Evolutionary conservation across 2,113 vertebrate genomes (phyloP), one percentile per base, ranked within the genome.

Genomic region (Oenanthe oenanthe): DNA sequence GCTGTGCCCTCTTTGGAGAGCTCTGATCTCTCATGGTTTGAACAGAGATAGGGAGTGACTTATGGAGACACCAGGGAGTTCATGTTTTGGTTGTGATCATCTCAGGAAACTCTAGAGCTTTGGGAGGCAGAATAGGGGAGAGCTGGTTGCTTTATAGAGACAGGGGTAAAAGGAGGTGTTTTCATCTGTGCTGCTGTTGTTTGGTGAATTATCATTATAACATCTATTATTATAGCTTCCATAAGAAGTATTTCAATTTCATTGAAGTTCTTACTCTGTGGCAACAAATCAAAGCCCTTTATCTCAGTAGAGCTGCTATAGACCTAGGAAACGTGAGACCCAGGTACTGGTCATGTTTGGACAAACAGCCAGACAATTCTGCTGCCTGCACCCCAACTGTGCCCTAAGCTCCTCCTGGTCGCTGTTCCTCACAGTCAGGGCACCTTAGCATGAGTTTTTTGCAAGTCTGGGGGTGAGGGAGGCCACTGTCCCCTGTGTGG

Each of bases 401-500:
- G 20, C 17, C 51, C 40, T 0, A 2, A 80, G 11, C 20, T 65
- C 5, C 45, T 68, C 8, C 25, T 42, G 32, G 42, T 9, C 29
- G 56, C 19, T 36, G 20, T 68, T 62, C 8, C 67, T 76, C 1
- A 0, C 32, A 71, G 43, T 61, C 57, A 74, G 50, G 73, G 38
- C 12, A 70, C 13, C n/a, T 62, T 31, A 57, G 36, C 14, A 1
- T 28, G 34, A 76, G 8, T 10, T 29, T 62, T 76, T 50, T 58
- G 38, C 18, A 34, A 8, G 38, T 19, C n/a, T 0, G 0, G 12
- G 43, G 4, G 0, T 72, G 38, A 74, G 34, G 40, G n/a, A 29
- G 28, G 18, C 22, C 1, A 0, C 47, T 51, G 65, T 12, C 31
- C 22, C 19, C 32, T 45, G 10, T 25, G 15, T 9, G 6, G 38